Evolutionary conservation across 2,888 invertebrate species (phyloP).

Genomic region (Pheosia gnoma): DNA sequence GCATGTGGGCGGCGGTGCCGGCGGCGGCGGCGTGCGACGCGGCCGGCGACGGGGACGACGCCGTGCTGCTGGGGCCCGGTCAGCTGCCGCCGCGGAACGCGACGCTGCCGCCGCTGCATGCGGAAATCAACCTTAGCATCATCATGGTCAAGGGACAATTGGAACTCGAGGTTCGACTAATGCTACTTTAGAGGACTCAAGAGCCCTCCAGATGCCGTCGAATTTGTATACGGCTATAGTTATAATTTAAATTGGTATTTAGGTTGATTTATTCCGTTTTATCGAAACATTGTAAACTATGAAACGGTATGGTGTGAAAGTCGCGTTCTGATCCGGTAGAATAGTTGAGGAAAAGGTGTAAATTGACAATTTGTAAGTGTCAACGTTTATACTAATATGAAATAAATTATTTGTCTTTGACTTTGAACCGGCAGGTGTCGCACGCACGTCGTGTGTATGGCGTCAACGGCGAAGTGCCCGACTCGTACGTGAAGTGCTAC

Average conservation of each 20-base stretch:
- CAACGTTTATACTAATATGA: too few relatives aligned
- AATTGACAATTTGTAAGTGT: too few relatives aligned
- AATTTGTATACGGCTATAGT: too few relatives aligned
- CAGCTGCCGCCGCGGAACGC: constrained; percentile 92
- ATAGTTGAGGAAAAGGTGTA: too few relatives aligned
- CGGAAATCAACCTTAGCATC: constrained; percentile 94
- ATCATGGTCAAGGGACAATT: constrained; percentile 96
- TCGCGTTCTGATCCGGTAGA: too few relatives aligned
- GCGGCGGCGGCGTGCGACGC: constrained; percentile 70
- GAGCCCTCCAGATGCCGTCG: too few relatives aligned
- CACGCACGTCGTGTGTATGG: constrained; percentile 79
- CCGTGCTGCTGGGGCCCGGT: constrained; percentile 89
- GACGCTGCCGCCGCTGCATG: constrained; percentile 87
- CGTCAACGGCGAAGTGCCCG: constrained; percentile 89
- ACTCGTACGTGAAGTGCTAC: constrained; percentile 97
- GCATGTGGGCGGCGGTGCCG: constrained; percentile 82
- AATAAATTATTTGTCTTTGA: too few relatives aligned
- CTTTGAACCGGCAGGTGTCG: constrained; percentile 57
- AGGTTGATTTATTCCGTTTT: too few relatives aligned
- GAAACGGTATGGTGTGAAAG: too few relatives aligned
- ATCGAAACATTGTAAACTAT: too few relatives aligned
- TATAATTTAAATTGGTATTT: too few relatives aligned
- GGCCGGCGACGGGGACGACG: constrained; percentile 71
- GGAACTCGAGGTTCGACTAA: constrained; percentile 90
- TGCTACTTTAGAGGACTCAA: too few relatives aligned